phyloP scores from a whole-genome alignment of 2,113 vertebrate species.

The Brienomyrus longianalis region DNA sequence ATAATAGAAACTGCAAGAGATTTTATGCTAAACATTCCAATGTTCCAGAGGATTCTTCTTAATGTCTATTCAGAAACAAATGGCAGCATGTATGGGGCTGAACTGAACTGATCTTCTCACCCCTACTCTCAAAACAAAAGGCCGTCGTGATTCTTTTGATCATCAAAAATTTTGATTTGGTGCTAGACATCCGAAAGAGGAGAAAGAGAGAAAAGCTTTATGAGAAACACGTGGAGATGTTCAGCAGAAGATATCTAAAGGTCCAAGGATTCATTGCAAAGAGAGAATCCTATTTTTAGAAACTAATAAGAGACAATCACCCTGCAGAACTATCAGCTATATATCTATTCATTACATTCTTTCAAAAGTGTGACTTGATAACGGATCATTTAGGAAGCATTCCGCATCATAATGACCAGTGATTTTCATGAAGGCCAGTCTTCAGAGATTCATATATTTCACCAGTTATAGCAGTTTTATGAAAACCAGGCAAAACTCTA shows the following conservation, averaged over 20 bases:
- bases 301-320: background rate
- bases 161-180: too few species aligned
- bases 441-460: background rate
- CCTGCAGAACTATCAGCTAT: background rate
- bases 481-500: background rate
- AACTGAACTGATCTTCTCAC: background rate
- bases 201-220: background rate
- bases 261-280: background rate
- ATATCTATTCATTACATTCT: background rate
- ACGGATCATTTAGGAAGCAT: background rate
- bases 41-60: background rate
- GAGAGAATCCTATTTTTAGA: background rate
- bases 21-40: background rate
- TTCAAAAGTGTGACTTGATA: background rate
- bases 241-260: background rate
- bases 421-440: background rate
- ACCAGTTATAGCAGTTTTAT: background rate
- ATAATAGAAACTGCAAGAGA: background rate
- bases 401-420: background rate
- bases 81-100: background rate
- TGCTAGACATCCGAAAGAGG: background rate
- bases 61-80: background rate
- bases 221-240: background rate
- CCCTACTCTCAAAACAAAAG: background rate
- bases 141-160: background rate